Conservation (phyloP, 2,113 vertebrate genomes). For the Zapus hudsonius region DNA sequence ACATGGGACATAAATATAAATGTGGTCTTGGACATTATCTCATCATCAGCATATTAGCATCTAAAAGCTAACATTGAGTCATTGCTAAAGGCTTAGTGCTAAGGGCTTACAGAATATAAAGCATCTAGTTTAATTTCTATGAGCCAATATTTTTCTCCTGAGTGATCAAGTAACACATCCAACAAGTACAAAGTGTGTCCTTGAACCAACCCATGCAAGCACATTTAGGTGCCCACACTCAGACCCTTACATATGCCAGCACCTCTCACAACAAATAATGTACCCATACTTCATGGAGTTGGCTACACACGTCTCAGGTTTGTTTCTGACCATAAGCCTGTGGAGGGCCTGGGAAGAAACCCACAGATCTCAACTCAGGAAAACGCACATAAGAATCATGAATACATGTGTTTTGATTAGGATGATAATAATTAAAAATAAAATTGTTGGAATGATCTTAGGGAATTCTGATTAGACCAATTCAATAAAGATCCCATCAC, state of each 20-base stretch:
- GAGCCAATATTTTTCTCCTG: not conserved
- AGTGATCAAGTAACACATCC: not conserved
- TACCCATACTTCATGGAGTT: not conserved
- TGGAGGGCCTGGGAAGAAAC: slow-evolving; percentile 17
- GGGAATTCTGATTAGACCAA: slow-evolving; percentile 71
- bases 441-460: slow-evolving; percentile 64
- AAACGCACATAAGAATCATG: not conserved
- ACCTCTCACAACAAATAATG: not conserved
- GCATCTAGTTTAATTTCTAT: not conserved
- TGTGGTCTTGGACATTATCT: not conserved
- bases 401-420: slow-evolving; percentile 50
- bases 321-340: slow-evolving; percentile 35
- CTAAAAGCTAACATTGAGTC: not conserved
- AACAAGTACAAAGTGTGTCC: not conserved
- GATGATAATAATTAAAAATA: slow-evolving; percentile 75
- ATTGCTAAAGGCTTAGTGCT: not conserved
- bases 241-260: not conserved
- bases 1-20: not conserved
- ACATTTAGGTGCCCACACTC: not conserved
- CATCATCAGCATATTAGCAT: not conserved
- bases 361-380: not conserved
- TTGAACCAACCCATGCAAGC: not conserved
- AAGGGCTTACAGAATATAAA: not conserved
- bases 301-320: not conserved
- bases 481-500: slow-evolving; percentile 73